Conservation (phyloP, 1,140 invertebrate genomes). For the Oreohelix idahoensis region DNA sequence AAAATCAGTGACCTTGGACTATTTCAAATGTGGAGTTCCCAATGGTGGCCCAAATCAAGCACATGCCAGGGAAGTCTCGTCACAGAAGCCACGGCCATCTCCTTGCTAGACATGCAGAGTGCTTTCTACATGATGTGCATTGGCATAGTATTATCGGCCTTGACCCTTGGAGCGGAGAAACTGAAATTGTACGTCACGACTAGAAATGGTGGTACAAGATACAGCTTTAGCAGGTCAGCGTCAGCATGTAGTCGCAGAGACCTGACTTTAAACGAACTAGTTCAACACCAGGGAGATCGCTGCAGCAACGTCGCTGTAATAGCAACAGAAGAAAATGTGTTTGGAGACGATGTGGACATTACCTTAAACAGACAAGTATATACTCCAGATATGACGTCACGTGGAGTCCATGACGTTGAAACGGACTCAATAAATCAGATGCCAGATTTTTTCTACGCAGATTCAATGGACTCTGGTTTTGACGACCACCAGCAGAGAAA, state of each 20-base stretch:
- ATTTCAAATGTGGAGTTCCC: slow-evolving; percentile 48
- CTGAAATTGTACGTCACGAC: neutral
- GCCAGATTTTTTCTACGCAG: neutral
- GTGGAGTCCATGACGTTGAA: neutral
- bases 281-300: neutral
- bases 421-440: neutral
- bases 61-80: slow-evolving; percentile 41
- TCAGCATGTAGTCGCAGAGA: neutral
- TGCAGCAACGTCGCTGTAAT: neutral
- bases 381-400: neutral
- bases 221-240: neutral
- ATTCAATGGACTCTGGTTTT: neutral
- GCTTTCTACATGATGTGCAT: slow-evolving; percentile 49
- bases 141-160: slow-evolving; percentile 39
- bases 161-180: slow-evolving; percentile 36
- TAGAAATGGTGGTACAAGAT: neutral
- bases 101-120: slow-evolving; percentile 50
- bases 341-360: neutral
- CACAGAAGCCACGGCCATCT: slow-evolving; percentile 44
- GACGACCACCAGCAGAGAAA: neutral
- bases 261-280: neutral
- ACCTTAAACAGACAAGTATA: neutral
- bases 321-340: neutral
- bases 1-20: slow-evolving; percentile 50
- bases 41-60: slow-evolving; percentile 46